These are phyloP conservation scores for Delphinus delphis DNA, from an alignment of 2,113 vertebrate species.

Conservation along the genomic window DNA sequence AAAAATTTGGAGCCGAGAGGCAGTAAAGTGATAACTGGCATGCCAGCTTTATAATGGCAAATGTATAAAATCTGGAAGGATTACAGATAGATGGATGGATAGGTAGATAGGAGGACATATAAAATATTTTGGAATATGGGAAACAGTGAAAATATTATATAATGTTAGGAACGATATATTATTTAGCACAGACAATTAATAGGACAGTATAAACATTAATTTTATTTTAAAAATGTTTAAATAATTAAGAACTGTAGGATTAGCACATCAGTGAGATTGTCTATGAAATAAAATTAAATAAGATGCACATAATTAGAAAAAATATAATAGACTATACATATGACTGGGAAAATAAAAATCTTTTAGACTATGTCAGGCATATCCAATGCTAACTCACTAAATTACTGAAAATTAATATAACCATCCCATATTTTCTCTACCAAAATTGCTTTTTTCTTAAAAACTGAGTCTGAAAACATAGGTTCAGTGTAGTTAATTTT, in stretches of 20 bases:
- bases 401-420: not conserved
- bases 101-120: not conserved
- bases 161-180: not conserved
- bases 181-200: not conserved
- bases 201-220: not conserved
- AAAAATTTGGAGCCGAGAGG: not conserved
- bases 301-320: not conserved
- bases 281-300: slow-evolving; percentile 3
- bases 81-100: not conserved
- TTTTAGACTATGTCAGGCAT: not conserved
- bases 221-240: not conserved
- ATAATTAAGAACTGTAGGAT: not conserved
- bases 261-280: not conserved
- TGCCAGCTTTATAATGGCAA: not conserved
- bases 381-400: not conserved
- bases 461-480: not conserved
- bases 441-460: not conserved
- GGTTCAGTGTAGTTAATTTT: slow-evolving; percentile 3
- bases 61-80: not conserved
- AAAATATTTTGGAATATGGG: not conserved
- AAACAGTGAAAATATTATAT: not conserved
- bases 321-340: not conserved
- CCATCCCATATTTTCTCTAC: not conserved
- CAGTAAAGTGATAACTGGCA: not conserved
- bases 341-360: not conserved